These are phyloP conservation scores for Parthenolecanium corni DNA, from an alignment of 2,888 invertebrate genomes.

Conservation along the genomic window DNA sequence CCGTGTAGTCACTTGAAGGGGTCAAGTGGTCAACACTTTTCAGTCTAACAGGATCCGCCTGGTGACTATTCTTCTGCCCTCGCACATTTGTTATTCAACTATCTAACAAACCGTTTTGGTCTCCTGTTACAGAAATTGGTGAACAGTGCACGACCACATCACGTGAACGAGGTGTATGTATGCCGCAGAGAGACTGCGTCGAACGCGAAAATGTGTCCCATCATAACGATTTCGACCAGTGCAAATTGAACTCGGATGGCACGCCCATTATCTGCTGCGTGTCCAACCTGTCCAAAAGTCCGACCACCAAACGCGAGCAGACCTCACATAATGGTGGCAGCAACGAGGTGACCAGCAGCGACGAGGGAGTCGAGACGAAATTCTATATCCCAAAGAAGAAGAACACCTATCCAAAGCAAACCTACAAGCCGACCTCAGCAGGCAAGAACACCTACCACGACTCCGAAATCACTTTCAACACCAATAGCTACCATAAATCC, in stretches of 20 bases:
- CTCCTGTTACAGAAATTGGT: conserved; percentile 1
- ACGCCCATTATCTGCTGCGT: conserved; percentile 11
- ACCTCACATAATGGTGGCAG: too few relatives aligned
- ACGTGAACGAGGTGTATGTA: not conserved
- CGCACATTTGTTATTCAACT: too few relatives aligned
- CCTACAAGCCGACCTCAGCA: not conserved
- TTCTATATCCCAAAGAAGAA: conserved; percentile 14
- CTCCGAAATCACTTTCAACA: not conserved
- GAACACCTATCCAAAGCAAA: not conserved
- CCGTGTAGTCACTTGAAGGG: too few relatives aligned
- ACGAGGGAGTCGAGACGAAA: conserved; percentile 8
- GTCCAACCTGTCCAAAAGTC: not conserved
- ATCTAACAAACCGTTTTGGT: too few relatives aligned
- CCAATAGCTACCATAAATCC: not conserved
- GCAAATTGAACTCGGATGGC: conserved; percentile 6
- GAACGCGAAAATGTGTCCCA: not conserved
- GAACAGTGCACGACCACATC: not conserved
- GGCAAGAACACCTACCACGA: not conserved
- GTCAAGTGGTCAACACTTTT: too few relatives aligned
- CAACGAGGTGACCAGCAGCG: not conserved
- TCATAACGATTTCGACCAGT: conserved; percentile 6
- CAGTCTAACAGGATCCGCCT: too few relatives aligned
- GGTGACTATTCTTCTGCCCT: too few relatives aligned
- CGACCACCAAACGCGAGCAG: not conserved
- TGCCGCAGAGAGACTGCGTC: not conserved